These are phyloP conservation scores for Protobothrops flavoviridis DNA, from an alignment of 2,113 vertebrate genomes.

Conservation along the genomic window DNA sequence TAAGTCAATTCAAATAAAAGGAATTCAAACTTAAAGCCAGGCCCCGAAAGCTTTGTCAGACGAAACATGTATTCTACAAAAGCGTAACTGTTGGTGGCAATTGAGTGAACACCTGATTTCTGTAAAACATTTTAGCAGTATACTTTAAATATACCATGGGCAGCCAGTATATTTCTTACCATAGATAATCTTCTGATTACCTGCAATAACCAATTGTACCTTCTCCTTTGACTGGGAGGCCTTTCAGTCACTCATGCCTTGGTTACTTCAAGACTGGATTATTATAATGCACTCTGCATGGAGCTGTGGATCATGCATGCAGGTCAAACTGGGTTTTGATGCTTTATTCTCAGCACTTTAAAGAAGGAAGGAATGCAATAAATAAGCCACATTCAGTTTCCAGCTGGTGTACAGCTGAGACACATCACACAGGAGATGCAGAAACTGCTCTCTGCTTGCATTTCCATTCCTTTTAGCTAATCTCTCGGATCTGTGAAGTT, in stretches of 20 bases:
- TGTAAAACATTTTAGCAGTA: background rate
- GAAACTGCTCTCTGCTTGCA: background rate
- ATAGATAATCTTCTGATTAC: background rate
- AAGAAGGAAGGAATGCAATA: background rate
- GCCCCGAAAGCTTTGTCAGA: background rate
- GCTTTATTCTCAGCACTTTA: background rate
- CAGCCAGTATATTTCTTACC: background rate
- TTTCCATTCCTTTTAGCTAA: background rate
- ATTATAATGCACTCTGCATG: background rate
- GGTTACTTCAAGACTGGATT: background rate
- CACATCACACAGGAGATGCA: background rate
- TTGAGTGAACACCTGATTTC: background rate
- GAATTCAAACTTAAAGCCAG: background rate
- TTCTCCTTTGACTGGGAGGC: background rate
- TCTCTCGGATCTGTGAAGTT: background rate
- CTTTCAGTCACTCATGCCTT: background rate
- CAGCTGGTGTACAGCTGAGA: background rate
- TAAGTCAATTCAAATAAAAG: background rate
- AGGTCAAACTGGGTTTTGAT: background rate
- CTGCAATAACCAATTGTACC: background rate
- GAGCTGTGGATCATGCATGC: background rate
- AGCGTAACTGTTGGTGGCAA: background rate
- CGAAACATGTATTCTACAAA: background rate
- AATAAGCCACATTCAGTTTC: background rate
- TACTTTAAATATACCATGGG: background rate